These are phyloP conservation scores for Kuschelorhynchus macadamiae DNA, from an alignment of 2,888 invertebrate species.

Conservation along the genomic window DNA sequence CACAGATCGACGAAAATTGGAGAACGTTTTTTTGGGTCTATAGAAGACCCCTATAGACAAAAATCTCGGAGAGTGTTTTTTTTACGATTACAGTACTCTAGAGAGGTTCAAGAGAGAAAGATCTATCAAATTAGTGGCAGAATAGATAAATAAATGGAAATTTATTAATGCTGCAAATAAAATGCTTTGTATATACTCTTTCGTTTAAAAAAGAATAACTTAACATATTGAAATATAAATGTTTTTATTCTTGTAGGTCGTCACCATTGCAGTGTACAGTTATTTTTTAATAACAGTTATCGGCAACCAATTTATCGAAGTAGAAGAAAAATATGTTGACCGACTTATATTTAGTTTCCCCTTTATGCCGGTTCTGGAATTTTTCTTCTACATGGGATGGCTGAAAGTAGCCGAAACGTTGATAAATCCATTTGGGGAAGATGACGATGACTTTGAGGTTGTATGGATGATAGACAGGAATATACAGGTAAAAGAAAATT, in stretches of 20 bases:
- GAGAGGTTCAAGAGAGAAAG: too few relatives aligned
- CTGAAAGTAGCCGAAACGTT: conserved; percentile 90
- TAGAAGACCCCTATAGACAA: too few relatives aligned
- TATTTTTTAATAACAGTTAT: conserved; percentile 91
- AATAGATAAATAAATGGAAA: too few relatives aligned
- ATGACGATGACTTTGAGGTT: conserved; percentile 92
- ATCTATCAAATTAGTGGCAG: too few relatives aligned
- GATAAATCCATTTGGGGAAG: conserved; percentile 92
- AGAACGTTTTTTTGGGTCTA: too few relatives aligned
- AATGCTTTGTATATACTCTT: too few relatives aligned
- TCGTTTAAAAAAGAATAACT: too few relatives aligned
- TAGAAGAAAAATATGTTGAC: conserved; percentile 66
- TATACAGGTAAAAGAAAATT: conserved; percentile 77
- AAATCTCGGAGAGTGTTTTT: too few relatives aligned
- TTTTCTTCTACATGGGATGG: conserved; percentile 92
- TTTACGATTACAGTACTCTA: too few relatives aligned
- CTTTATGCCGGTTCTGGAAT: conserved; percentile 88
- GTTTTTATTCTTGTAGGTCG: conserved; percentile 74
- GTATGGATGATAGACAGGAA: conserved; percentile 94
- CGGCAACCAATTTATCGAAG: conserved; percentile 84
- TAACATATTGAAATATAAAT: too few relatives aligned
- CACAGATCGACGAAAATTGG: too few relatives aligned
- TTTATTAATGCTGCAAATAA: too few relatives aligned
- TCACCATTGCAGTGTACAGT: conserved; percentile 91
- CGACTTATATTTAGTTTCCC: conserved; percentile 85